Base-by-base conservation (phyloP, 2,797 vertebrate genomes). In the Poeciliopsis infans region DNA sequence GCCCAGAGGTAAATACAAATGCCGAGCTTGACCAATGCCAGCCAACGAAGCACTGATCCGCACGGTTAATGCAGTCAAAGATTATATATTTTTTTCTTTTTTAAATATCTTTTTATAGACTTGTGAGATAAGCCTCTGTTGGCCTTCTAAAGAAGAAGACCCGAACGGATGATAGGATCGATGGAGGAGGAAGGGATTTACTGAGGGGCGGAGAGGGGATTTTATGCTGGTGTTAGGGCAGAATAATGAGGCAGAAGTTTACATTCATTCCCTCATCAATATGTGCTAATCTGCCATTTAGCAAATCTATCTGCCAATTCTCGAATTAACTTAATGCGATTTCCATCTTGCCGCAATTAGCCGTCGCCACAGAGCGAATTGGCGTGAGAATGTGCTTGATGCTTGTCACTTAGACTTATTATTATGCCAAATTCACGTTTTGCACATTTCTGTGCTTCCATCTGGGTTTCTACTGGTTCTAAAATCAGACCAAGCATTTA, bases 91-190 rank as follows among this genome's bases (percentile, higher is more conserved):
- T 68, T 86, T 91, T 81, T 18, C 20, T 72, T 84, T 84, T 84
- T 46, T 80, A 87, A 94, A 95, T 90, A 95, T 91, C 85, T 93
- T 95, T 95, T 94, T 92, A 95, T 86, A 92, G 93, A 94, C 95
- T 95, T 95, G 91, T 79, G 70, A 91, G 93, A 95, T 94, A 95
- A 95, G 93, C 91, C 84, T 75, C 84, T 75, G 84, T 79, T 69
- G 75, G 85, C 82, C 85, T 93, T 76, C 87, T 76, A 83, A 74
- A 66, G 79, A 85, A 82, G 79, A 83, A 86, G 85, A 84, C 91
- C 87, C 88, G 88, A 85, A 93, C 95, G 94, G 92, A 93, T 86
- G 88, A 78, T 78, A 47, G 86, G 94, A 95, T 95, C 89, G 82
- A 94, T 93, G 90, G 91, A 92, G 92, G 93, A 93, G 91, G 91